phyloP scores from a whole-genome alignment of 2,797 vertebrate species.

The Danio kyathit region DNA sequence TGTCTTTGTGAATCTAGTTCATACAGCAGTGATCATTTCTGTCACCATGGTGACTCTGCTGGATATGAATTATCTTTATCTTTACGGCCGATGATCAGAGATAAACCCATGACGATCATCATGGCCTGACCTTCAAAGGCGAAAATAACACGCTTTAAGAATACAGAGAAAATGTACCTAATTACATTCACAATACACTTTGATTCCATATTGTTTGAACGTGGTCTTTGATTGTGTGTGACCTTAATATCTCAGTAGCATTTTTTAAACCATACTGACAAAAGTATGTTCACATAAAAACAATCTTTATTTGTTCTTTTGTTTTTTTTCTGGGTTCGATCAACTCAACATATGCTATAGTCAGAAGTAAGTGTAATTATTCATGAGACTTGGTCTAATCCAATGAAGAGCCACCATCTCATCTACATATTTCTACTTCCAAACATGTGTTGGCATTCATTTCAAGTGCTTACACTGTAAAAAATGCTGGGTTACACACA shows the following conservation, averaged over 20 bases:
- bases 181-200: background rate
- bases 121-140: background rate
- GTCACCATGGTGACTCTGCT: slow-evolving; percentile 25
- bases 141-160: background rate
- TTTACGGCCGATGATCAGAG: background rate
- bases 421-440: background rate
- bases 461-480: background rate
- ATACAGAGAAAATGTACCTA: background rate
- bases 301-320: background rate
- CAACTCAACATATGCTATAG: background rate
- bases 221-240: background rate
- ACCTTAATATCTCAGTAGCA: background rate
- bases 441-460: background rate
- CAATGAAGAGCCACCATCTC: background rate
- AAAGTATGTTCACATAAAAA: background rate
- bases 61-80: slow-evolving; percentile 27
- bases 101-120: slow-evolving; percentile 3
- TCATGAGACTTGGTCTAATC: background rate
- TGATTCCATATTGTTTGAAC: background rate
- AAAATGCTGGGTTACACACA: no score
- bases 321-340: background rate
- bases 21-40: slow-evolving; percentile 21
- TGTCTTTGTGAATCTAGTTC: slow-evolving; percentile 19
- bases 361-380: background rate
- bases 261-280: background rate